A percentile compares a stretch with the other conserved stretches of the same genome.
Conservation (phyloP, 2,888 invertebrate genomes). For the Drosophila aldrichi region DNA sequence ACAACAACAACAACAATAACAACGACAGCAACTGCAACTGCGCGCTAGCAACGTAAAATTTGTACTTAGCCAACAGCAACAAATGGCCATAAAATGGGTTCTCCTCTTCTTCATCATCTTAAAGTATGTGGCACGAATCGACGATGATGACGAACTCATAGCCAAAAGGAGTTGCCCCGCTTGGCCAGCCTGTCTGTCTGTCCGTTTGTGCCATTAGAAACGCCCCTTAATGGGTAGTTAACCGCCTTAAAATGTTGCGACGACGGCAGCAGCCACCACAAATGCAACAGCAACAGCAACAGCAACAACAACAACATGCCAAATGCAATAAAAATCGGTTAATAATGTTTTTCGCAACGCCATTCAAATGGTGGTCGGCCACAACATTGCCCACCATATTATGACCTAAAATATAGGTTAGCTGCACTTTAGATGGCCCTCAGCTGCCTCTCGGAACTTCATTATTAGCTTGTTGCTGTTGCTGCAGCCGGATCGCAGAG, state of each 20-base stretch:
- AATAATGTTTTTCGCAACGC: slow-evolving; percentile 82
- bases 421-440: slow-evolving; percentile 35
- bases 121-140: slow-evolving; percentile 71
- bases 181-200: slow-evolving; percentile 15
- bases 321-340: slow-evolving; percentile 80
- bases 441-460: slow-evolving; percentile 38
- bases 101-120: slow-evolving; percentile 52
- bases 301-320: slow-evolving; percentile 29
- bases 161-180: slow-evolving; percentile 53
- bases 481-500: slow-evolving; percentile 36
- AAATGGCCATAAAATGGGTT: slow-evolving; percentile 72
- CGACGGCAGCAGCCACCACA: slow-evolving; percentile 38
- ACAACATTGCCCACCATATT: slow-evolving; percentile 50
- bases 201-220: slow-evolving; percentile 74
- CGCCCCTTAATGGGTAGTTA: slow-evolving; percentile 81
- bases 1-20: slow-evolving; percentile 5
- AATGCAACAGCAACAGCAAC: slow-evolving; percentile 9
- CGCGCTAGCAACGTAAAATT: slow-evolving; percentile 54
- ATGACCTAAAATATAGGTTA: slow-evolving; percentile 80
- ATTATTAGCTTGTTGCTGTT: slow-evolving; percentile 38
- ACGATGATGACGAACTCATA: slow-evolving; percentile 40
- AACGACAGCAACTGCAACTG: slow-evolving; percentile 5
- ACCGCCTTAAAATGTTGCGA: slow-evolving; percentile 75
- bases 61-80: slow-evolving; percentile 70
- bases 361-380: slow-evolving; percentile 65